These are phyloP conservation scores for Bos taurus DNA, from an alignment of 2,113 vertebrate species.

Conservation along the genomic window DNA sequence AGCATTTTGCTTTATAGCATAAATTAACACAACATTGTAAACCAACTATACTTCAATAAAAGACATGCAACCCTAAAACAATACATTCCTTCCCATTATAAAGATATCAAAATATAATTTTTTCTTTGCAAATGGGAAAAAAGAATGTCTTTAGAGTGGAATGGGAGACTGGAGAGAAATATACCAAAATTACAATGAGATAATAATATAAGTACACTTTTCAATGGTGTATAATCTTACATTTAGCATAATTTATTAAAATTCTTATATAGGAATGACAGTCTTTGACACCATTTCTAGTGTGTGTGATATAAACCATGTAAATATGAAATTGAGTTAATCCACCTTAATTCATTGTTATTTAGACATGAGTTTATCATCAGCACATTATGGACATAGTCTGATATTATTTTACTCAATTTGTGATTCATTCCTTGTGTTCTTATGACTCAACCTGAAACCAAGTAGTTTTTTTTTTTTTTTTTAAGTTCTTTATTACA, in stretches of 20 bases:
- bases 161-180: not conserved
- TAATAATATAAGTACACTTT: not conserved
- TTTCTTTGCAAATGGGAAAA: not conserved
- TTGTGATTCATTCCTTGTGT: not conserved
- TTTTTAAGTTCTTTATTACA: not conserved
- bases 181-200: not conserved
- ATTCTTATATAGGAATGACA: not conserved
- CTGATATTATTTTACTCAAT: not conserved
- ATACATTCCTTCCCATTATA: not conserved
- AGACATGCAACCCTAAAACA: not conserved
- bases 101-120: not conserved
- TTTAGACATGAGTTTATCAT: not conserved
- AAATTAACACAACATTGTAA: not conserved
- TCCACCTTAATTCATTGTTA: not conserved
- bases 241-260: slow-evolving; percentile 20
- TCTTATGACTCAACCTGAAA: not conserved
- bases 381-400: not conserved
- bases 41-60: not conserved
- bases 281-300: not conserved
- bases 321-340: not conserved
- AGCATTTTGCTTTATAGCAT: not conserved
- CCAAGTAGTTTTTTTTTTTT: not conserved
- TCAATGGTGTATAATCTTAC: not conserved
- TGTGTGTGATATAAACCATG: not conserved
- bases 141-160: not conserved